Conservation (phyloP, 2,888 invertebrate genomes). For the Tanypteryx hageni region DNA sequence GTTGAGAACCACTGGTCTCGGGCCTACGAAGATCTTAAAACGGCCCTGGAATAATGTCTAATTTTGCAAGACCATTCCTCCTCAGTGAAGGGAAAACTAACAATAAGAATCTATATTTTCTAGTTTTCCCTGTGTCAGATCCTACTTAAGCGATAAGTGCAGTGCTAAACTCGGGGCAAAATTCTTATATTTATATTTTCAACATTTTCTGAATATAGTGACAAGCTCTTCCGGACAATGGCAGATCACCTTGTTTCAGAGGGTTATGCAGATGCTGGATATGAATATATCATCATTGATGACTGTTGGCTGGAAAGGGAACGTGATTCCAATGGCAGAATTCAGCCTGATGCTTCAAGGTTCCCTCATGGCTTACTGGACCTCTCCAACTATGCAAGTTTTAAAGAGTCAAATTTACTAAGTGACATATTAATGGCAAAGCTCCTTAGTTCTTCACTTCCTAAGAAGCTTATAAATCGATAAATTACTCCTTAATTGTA, state of each 20-base stretch:
- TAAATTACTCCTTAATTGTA: too few relatives aligned
- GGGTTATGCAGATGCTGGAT: conserved; percentile 84
- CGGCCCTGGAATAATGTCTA: too few relatives aligned
- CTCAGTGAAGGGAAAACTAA: too few relatives aligned
- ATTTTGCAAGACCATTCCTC: too few relatives aligned
- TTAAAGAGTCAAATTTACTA: not conserved
- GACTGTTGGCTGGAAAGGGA: conserved; percentile 86
- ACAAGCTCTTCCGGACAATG: conserved; percentile 79
- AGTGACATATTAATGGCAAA: conserved; percentile 66
- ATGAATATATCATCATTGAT: conserved; percentile 85
- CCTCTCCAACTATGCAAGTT: conserved; percentile 84
- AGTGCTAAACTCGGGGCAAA: too few relatives aligned
- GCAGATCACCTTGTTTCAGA: conserved; percentile 81
- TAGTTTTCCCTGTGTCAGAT: too few relatives aligned
- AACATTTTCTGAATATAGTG: conserved; percentile 75
- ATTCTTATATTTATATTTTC: too few relatives aligned
- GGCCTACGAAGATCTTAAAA: too few relatives aligned
- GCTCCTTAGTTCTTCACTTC: conserved; percentile 64
- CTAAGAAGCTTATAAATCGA: not conserved
- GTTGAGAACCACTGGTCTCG: too few relatives aligned
- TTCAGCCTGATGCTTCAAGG: conserved; percentile 82
- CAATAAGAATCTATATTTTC: too few relatives aligned
- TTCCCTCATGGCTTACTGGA: conserved; percentile 86
- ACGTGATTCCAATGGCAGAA: conserved; percentile 78
- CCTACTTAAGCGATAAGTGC: too few relatives aligned